Conservation (phyloP, 2,797 vertebrate genomes). For the Rallus crepitans region DNA sequence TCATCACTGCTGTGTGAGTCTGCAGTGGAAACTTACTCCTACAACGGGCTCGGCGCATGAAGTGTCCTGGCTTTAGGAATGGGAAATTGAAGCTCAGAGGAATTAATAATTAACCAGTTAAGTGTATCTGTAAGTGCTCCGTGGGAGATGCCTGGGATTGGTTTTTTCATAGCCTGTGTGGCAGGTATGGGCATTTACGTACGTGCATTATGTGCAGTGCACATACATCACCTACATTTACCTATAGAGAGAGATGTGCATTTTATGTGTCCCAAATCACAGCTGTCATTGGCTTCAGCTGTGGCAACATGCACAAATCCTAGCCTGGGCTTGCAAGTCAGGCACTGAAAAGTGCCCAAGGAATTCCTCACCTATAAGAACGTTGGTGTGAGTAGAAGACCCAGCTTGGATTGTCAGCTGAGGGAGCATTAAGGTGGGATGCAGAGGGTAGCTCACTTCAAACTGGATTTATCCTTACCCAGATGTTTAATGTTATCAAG, state of each 20-base stretch:
- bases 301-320: not conserved
- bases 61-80: rapidly evolving
- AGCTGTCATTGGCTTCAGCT: rapidly evolving
- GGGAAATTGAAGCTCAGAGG: not conserved
- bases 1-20: not conserved
- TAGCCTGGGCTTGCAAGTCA: not conserved
- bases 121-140: not conserved
- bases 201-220: rapidly evolving
- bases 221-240: rapidly evolving
- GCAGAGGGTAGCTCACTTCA: not conserved
- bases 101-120: not conserved
- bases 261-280: not conserved
- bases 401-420: not conserved
- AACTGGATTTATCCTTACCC: not conserved
- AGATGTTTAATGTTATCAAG: not conserved
- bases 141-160: rapidly evolving
- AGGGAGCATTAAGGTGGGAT: too few species aligned
- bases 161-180: not conserved
- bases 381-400: not conserved
- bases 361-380: too few species aligned
- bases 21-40: not conserved
- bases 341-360: not conserved
- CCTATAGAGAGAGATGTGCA: rapidly evolving
- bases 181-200: rapidly evolving
- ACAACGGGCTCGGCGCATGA: not conserved